These are phyloP conservation scores for Hippocampus guttulatus DNA, from an alignment of 2,113 vertebrate species.

Conservation along the genomic window DNA sequence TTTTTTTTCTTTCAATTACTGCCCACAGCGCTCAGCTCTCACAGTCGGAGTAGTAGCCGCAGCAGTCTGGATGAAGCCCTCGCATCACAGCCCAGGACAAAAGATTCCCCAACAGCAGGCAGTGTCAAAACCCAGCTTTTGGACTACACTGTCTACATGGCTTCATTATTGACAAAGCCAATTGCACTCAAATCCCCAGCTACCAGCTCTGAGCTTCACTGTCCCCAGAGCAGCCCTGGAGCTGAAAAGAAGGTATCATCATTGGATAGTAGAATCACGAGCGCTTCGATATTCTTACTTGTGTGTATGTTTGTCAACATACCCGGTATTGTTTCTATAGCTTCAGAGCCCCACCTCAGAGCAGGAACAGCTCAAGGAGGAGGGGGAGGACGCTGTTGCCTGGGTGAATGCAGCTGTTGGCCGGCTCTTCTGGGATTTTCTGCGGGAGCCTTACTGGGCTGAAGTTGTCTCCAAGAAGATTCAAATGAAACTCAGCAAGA, in stretches of 20 bases:
- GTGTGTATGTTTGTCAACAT: not conserved
- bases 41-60: slow-evolving; percentile 88
- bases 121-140: slow-evolving; percentile 76
- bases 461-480: slow-evolving; percentile 96
- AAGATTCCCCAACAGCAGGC: slow-evolving; percentile 67
- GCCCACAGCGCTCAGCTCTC: slow-evolving; percentile 68
- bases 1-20: slow-evolving; percentile 30
- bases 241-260: slow-evolving; percentile 82
- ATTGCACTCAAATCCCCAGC: slow-evolving; percentile 70
- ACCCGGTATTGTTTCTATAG: slow-evolving; percentile 19
- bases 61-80: slow-evolving; percentile 82
- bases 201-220: slow-evolving; percentile 37
- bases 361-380: slow-evolving; percentile 14
- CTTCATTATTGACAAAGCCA: slow-evolving; percentile 79
- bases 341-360: slow-evolving; percentile 35
- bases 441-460: slow-evolving; percentile 91
- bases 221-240: slow-evolving; percentile 83
- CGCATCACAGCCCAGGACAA: slow-evolving; percentile 76
- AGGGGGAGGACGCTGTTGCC: slow-evolving; percentile 78
- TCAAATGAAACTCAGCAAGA: slow-evolving; percentile 99
- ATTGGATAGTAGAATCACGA: not conserved
- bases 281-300: slow-evolving; percentile 17
- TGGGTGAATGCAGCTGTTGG: slow-evolving; percentile 92
- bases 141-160: slow-evolving; percentile 91
- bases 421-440: slow-evolving; percentile 95